These are phyloP conservation scores for Corythaeola cristata DNA, from an alignment of 2,113 vertebrate genomes.

Conservation along the genomic window DNA sequence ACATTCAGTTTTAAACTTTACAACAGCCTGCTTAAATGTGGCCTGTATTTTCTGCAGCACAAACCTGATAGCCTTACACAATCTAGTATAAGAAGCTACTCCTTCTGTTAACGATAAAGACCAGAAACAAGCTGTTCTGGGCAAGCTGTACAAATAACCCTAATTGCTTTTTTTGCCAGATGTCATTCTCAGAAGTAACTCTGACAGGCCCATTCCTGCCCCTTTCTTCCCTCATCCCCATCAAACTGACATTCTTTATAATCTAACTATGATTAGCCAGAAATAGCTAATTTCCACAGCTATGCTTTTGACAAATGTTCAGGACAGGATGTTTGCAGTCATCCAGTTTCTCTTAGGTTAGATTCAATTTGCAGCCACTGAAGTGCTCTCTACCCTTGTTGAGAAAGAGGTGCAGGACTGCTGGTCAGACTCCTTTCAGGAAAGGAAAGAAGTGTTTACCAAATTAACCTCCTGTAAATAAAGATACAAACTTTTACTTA, in stretches of 20 bases:
- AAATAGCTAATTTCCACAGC: conserved; percentile 14
- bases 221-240: background rate
- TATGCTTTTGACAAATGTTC: background rate
- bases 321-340: background rate
- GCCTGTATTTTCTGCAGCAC: background rate
- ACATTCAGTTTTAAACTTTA: background rate
- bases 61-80: background rate
- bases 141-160: conserved; percentile 7
- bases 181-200: background rate
- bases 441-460: background rate
- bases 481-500: background rate
- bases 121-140: background rate
- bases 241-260: background rate
- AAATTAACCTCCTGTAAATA: background rate
- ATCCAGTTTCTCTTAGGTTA: background rate
- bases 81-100: background rate
- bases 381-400: background rate
- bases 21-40: background rate
- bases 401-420: background rate
- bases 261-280: conserved; percentile 20
- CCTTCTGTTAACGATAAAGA: background rate
- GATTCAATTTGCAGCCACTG: background rate
- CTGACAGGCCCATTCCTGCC: background rate
- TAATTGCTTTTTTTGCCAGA: background rate
- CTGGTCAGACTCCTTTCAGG: background rate